These are phyloP conservation scores for Poecilus cupreus DNA, from an alignment of 2,888 invertebrate species.

Conservation along the genomic window DNA sequence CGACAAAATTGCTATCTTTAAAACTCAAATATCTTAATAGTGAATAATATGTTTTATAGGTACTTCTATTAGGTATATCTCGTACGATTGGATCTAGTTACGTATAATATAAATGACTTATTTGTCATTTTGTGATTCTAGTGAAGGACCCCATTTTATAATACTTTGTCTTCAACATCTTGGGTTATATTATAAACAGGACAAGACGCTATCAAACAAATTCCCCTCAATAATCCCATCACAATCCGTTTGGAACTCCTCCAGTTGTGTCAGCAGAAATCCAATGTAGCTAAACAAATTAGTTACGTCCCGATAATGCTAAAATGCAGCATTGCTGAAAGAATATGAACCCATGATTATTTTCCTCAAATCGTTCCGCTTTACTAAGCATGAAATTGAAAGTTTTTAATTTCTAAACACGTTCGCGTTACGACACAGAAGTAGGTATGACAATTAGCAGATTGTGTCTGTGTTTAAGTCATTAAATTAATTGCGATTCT, in stretches of 20 bases:
- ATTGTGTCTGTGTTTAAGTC: not conserved
- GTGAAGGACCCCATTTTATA: no score
- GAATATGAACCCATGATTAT: not conserved
- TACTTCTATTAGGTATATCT: no score
- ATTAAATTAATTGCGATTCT: constrained; percentile 13
- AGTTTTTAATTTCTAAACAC: constrained; percentile 47
- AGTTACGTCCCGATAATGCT: constrained; percentile 2
- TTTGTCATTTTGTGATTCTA: no score
- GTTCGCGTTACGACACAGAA: constrained; percentile 39
- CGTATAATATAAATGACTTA: no score
- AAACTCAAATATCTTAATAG: no score
- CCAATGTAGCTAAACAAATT: constrained; percentile 34
- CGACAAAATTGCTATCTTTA: no score
- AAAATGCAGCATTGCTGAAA: not conserved
- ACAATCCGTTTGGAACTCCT: not conserved
- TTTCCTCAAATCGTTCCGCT: constrained; percentile 12
- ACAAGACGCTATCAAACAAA: no score
- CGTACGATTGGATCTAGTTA: no score
- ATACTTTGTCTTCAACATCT: no score
- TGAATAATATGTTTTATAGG: no score
- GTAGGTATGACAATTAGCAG: constrained; percentile 35
- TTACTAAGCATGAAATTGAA: constrained; percentile 42
- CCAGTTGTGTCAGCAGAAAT: not conserved
- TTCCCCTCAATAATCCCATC: no score
- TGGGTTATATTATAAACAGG: no score